A percentile compares a stretch with the other conserved stretches of the same genome.
These are phyloP conservation scores for Encarsia formosa DNA, from an alignment of 2,888 invertebrate species.

Conservation along the genomic window DNA sequence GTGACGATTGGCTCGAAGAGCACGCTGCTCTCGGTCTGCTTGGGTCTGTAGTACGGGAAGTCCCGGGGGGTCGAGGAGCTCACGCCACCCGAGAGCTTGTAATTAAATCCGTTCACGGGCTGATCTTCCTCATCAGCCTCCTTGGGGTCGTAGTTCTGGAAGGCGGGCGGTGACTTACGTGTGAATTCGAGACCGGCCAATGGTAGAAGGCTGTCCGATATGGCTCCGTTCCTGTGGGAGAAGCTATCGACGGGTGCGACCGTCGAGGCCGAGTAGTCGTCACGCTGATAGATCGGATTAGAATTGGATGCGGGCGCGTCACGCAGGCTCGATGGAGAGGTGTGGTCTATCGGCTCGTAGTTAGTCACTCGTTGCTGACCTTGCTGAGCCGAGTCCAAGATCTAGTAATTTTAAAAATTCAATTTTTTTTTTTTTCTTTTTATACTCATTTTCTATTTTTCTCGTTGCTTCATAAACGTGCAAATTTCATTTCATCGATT, in stretches of 20 bases:
- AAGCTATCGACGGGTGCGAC: background rate
- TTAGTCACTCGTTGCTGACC: slow-evolving; percentile 8
- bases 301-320: slow-evolving; percentile 14
- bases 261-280: slow-evolving; percentile 22
- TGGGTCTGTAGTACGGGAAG: slow-evolving; percentile 35
- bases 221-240: background rate
- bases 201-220: slow-evolving; percentile 11
- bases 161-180: slow-evolving; percentile 9
- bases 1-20: slow-evolving; percentile 31
- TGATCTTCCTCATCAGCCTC: slow-evolving; percentile 31
- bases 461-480: too few species aligned
- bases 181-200: slow-evolving; percentile 9
- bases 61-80: slow-evolving; percentile 33
- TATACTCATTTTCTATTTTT: background rate
- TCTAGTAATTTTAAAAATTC: slow-evolving; percentile 4
- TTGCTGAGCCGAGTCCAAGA: slow-evolving; percentile 20
- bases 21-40: slow-evolving; percentile 33
- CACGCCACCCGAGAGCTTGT: slow-evolving; percentile 31
- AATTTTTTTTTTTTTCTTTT: background rate
- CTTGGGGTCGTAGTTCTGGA: slow-evolving; percentile 11
- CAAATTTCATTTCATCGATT: too few species aligned
- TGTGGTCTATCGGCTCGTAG: slow-evolving; percentile 14
- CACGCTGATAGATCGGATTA: slow-evolving; percentile 27
- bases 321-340: slow-evolving; percentile 1
- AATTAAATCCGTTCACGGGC: slow-evolving; percentile 44